Base-by-base conservation (phyloP, 2,797 vertebrate genomes). In the Sandelia bainsii region DNA sequence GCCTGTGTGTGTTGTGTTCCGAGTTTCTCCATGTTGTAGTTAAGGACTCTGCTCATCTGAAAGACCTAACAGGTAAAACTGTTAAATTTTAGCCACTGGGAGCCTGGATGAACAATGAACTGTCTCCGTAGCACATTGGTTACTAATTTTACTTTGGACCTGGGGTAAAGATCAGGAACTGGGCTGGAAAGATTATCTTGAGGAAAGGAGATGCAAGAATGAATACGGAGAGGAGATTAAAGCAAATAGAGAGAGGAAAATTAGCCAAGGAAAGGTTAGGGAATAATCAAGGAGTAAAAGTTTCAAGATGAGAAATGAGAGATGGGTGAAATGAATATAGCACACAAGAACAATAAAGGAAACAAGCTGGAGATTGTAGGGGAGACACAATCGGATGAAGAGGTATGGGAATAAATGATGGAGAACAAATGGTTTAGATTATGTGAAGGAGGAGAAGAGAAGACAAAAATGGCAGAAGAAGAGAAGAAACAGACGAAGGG, bases 351-450 rank as follows among this genome's bases (percentile, higher is more conserved):
- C 1, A 27, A 63, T 12, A 51, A 29, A 40, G 40, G 3, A 1
- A 44, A 39, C 6, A 50, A 62, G 3, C 22, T 7, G 0, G 8
- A 51, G 49, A 54, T 44, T 46, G 11, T 44, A 5, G 25, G 39
- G n/a, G 13, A 61, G 62, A 53, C 45, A 58, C 48, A 54, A 50
- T 25, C 9, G n/a, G 53, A 56, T 29, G 40, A 42, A 17, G 1
- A 17, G n/a, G 16, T 17, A 37, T 42, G 40, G 45, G 17, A 51
- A 20, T 44, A 69, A 51, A 75, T 46, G 67, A 39, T 32, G 57
- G 37, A n/a, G 44, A 75, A 77, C 39, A 69, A 79, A 80, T 67
- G 54, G 20, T 22, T 60, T 45, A 20, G 52, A 68, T 65, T 17
- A 32, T 69, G 29, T 34, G 22, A 40, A 27, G 2, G 9, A 29